Conservation (phyloP, 2,113 vertebrate species). For the Saimiri boliviensis region DNA sequence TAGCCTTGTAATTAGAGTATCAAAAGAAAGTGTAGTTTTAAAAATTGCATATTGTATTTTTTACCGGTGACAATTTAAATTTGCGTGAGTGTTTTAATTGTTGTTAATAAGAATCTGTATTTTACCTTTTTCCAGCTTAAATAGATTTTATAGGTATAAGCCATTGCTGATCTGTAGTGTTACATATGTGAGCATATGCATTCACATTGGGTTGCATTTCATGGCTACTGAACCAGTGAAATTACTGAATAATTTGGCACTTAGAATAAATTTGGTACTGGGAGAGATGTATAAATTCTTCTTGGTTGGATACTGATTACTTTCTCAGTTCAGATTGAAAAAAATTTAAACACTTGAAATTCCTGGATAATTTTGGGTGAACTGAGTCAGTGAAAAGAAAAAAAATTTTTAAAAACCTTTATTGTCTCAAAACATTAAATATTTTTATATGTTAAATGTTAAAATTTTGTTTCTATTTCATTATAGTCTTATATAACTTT, state of each 20-base stretch:
- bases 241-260: neutral
- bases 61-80: neutral
- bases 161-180: neutral
- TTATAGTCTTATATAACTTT: neutral
- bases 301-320: neutral
- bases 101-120: slow-evolving; percentile 13
- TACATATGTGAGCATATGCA: neutral
- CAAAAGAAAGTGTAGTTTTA: neutral
- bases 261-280: neutral
- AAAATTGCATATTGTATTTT: neutral
- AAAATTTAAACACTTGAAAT: neutral
- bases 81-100: neutral
- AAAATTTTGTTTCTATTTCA: neutral
- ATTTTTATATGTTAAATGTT: neutral
- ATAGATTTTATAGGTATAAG: neutral
- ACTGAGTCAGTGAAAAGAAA: slow-evolving; percentile 17
- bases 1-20: neutral
- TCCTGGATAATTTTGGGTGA: neutral
- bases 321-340: neutral
- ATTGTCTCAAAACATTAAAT: neutral
- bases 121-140: slow-evolving; percentile 5
- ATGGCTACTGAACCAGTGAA: neutral
- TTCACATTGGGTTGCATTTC: neutral
- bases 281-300: neutral
- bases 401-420: neutral